Conservation (phyloP, 2,113 vertebrate genomes). For the Athene noctua region DNA sequence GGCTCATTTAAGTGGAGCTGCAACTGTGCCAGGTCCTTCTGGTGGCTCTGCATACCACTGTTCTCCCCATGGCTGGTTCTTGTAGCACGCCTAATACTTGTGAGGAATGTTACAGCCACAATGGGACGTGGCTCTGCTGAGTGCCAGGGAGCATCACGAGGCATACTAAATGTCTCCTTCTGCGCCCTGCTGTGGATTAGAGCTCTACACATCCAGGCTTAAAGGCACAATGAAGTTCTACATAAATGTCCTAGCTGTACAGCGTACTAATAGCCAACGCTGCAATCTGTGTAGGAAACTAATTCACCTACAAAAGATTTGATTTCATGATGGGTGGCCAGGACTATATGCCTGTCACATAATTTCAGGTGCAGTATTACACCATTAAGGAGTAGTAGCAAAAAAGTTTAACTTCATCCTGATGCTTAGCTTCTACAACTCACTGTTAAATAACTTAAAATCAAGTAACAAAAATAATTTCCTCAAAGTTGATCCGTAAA, state of each 20-base stretch:
- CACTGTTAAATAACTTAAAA: not conserved
- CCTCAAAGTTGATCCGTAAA: not conserved
- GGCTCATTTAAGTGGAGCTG: not conserved
- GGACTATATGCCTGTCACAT: not conserved
- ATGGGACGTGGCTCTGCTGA: not conserved
- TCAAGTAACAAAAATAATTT: not conserved
- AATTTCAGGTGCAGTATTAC: not conserved
- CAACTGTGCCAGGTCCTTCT: not conserved
- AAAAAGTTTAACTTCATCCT: not conserved
- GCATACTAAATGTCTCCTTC: not conserved
- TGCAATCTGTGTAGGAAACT: not conserved
- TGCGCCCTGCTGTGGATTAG: not conserved
- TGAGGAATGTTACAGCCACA: not conserved
- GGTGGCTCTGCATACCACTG: not conserved
- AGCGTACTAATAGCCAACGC: not conserved
- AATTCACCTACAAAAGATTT: not conserved
- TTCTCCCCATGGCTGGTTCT: not conserved
- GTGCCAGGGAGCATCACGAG: not conserved
- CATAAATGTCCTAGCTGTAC: not conserved
- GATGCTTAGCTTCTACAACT: not conserved
- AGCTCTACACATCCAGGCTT: not conserved
- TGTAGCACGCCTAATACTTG: fast-evolving
- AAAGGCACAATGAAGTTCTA: not conserved
- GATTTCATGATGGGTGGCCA: not conserved
- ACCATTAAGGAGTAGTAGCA: not conserved